Evolutionary conservation across 2,888 invertebrate species (phyloP).

Genomic region (Aphodius granarius): DNA sequence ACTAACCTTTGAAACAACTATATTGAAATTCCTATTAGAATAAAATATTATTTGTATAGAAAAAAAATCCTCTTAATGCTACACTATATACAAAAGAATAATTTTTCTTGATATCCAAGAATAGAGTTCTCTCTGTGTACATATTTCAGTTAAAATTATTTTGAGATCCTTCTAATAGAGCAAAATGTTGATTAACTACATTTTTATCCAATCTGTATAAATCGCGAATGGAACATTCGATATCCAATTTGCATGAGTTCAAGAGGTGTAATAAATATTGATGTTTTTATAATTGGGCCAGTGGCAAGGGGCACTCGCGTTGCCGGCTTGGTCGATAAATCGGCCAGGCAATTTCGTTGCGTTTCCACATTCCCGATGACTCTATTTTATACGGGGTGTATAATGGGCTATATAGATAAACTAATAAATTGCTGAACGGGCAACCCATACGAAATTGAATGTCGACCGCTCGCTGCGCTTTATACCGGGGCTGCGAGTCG

Average conservation of each 20-base stretch:
- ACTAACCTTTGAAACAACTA: too few relatives aligned
- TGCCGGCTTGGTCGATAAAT: neutral
- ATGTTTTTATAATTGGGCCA: neutral
- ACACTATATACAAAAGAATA: too few relatives aligned
- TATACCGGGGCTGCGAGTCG: constrained; percentile 13
- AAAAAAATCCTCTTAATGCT: too few relatives aligned
- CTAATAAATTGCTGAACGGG: constrained; percentile 28
- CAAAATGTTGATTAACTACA: neutral
- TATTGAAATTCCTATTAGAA: too few relatives aligned
- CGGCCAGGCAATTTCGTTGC: neutral
- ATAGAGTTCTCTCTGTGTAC: too few relatives aligned
- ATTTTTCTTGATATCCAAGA: too few relatives aligned
- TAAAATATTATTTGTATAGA: too few relatives aligned
- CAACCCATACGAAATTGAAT: constrained; percentile 28
- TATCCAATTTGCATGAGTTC: neutral
- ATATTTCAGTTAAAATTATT: too few relatives aligned
- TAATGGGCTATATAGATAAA: constrained; percentile 22
- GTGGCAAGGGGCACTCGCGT: neutral
- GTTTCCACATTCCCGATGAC: constrained; percentile 24
- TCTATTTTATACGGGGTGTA: constrained; percentile 22
- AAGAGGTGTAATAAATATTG: neutral
- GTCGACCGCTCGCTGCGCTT: constrained; percentile 26
- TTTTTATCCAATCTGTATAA: neutral
- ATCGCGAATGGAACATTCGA: neutral
- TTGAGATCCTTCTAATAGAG: too few relatives aligned